Evolutionary conservation across 2,797 vertebrate species (phyloP), one percentile per base, ranked within the genome.

Genomic region (Anabas testudineus): DNA sequence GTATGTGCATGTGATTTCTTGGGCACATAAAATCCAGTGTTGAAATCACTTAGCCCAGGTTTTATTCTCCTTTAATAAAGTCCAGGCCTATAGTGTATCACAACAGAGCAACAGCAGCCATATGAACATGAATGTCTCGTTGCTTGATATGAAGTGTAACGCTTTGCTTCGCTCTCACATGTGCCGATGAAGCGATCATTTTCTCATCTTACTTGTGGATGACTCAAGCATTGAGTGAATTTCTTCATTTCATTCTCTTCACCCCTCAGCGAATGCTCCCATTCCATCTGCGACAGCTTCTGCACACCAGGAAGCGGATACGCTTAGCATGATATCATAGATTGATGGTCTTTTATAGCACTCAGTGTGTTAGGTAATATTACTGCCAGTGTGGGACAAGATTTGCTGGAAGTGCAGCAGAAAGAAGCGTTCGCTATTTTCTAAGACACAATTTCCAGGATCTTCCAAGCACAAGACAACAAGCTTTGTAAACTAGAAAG

Each of bases 291-390:
- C 39, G 62, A 63, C 67, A 62, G 72, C 78, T 69, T 82, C 68
- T 68, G 69, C 83, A 77, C 86, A 65, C 64, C 76, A 82, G 69
- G 78, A 85, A 73, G 59, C 78, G 73, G 82, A 85, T 81, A 28
- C 21, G 67, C 83, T 80, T 81, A 84, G 74, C 80, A 77, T 82
- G 82, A 83, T 84, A 80, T 84, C 67, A 78, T 69, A 82, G 82
- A 80, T 77, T 57, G 80, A 65, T 42, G 28, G 67, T 76, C 71
- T 79, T 88, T 91, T 85, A 86, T 82, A 74, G 74, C 66, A 22
- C 81, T 82, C 80, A 83, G 81, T 48, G 30, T 77, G 80, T 81
- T 71, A 58, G 66, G 76, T 71, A 76, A 79, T 82, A 80, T 76
- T 64, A 69, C 62, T 81, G 67, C 59, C 84, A 80, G 80, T 81